These are phyloP conservation scores for Sternotherus odoratus DNA, from an alignment of 2,797 vertebrate genomes.

Conservation along the genomic window DNA sequence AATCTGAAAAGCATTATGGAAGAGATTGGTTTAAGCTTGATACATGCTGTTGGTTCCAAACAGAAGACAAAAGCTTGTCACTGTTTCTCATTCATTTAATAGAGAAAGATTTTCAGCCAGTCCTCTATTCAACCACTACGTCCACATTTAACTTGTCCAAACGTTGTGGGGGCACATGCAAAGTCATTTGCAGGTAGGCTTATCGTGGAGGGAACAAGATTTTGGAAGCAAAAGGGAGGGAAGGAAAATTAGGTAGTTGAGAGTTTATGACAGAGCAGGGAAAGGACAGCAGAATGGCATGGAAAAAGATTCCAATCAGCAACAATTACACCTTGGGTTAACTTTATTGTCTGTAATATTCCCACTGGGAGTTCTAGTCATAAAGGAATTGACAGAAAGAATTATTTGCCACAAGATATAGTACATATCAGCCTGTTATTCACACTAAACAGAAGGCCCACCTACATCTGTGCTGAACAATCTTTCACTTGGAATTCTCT, in stretches of 20 bases:
- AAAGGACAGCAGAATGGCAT: background rate
- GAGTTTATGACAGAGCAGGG: background rate
- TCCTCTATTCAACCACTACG: background rate
- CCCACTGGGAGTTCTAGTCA: background rate
- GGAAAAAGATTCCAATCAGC: background rate
- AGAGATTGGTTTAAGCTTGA: background rate
- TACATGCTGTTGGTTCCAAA: background rate
- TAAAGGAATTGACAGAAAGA: background rate
- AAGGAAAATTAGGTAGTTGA: conserved; percentile 5
- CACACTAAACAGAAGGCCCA: background rate
- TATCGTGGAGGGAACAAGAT: background rate
- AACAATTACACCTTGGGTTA: background rate
- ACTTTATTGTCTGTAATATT: background rate
- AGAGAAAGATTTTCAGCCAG: background rate
- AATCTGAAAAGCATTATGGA: background rate
- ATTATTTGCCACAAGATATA: background rate
- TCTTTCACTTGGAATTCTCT: background rate
- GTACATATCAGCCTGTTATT: background rate
- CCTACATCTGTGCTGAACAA: background rate
- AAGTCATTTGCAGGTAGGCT: background rate
- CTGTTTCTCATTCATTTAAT: background rate
- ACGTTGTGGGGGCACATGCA: background rate
- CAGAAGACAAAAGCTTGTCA: background rate
- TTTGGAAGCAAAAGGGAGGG: background rate
- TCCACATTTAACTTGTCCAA: background rate